Conservation (phyloP, 2,113 vertebrate genomes). For the Ammodytes marinus region DNA sequence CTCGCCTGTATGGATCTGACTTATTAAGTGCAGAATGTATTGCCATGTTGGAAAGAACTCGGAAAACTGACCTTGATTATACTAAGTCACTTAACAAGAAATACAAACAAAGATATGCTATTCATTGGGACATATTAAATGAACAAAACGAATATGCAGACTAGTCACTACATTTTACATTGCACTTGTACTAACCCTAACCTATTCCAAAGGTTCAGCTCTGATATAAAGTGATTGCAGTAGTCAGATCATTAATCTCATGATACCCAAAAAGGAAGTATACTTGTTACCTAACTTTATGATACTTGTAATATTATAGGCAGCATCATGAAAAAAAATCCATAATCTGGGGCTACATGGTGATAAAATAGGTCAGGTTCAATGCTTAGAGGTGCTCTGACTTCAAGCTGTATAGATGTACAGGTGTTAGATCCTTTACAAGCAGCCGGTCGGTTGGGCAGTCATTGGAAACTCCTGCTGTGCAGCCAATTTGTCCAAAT, state of each 20-base stretch:
- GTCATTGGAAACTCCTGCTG: neutral
- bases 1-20: too few species aligned
- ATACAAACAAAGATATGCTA: neutral
- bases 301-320: neutral
- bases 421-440: neutral
- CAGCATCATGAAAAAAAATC: neutral
- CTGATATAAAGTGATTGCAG: neutral
- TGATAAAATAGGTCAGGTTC: neutral
- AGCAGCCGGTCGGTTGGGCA: neutral
- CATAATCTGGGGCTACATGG: neutral
- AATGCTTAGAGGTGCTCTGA: neutral
- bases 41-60: neutral
- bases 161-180: neutral
- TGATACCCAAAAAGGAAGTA: neutral
- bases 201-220: neutral
- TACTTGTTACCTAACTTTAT: neutral
- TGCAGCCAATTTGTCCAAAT: neutral
- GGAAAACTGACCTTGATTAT: slow-evolving; percentile 5
- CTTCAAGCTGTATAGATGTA: neutral
- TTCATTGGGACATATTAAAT: neutral
- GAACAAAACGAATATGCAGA: neutral
- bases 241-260: neutral
- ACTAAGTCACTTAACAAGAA: neutral
- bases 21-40: neutral
- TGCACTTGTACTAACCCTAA: neutral